Percentiles rank a stretch among this genome's conserved stretches.
Conservation (phyloP, 2,797 vertebrate species). For the Nothura maculosa region DNA sequence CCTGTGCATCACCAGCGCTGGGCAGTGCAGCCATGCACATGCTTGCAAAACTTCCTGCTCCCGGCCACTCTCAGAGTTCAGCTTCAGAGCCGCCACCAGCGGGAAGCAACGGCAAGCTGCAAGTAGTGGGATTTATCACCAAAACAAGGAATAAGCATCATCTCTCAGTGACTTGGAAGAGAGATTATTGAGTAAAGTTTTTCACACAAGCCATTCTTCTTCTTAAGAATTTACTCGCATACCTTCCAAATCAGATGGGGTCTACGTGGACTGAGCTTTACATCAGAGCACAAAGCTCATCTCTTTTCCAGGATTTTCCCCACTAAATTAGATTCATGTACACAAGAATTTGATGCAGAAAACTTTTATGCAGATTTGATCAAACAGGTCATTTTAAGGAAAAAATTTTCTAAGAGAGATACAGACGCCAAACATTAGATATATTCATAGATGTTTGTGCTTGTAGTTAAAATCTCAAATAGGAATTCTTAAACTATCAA, state of each 20-base stretch:
- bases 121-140: neutral
- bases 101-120: rapidly evolving
- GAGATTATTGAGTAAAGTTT: neutral
- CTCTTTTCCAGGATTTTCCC: neutral
- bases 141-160: rapidly evolving
- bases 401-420: neutral
- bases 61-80: neutral
- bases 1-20: neutral
- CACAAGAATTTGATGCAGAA: neutral
- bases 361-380: neutral
- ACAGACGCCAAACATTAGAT: neutral
- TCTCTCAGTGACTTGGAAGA: neutral
- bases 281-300: neutral
- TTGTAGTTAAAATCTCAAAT: neutral
- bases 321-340: neutral
- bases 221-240: neutral
- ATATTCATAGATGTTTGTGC: neutral
- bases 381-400: neutral
- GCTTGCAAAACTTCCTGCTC: rapidly evolving
- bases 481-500: neutral
- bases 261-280: neutral
- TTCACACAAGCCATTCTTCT: neutral
- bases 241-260: neutral
- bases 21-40: neutral
- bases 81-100: neutral